Conservation (phyloP, 2,888 invertebrate genomes). For the Philhelius pedissequus region DNA sequence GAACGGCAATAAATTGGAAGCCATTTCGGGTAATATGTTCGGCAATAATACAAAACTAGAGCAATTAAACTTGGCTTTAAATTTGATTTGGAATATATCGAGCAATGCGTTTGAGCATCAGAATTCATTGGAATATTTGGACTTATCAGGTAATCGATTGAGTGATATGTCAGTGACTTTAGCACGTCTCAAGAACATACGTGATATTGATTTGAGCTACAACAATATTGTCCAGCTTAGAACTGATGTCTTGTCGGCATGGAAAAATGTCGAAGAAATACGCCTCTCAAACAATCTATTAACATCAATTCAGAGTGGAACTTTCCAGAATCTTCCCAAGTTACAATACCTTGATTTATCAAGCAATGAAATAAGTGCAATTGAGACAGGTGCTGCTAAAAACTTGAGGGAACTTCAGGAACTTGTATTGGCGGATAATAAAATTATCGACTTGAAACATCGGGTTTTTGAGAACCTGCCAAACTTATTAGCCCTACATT, state of each 20-base stretch:
- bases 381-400: conserved; percentile 86
- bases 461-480: conserved; percentile 88
- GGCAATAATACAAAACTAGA: conserved; percentile 83
- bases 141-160: conserved; percentile 88
- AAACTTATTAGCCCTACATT: conserved; percentile 82
- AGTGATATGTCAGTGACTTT: conserved; percentile 86
- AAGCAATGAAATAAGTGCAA: conserved; percentile 87
- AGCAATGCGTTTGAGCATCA: conserved; percentile 83
- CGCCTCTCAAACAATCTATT: conserved; percentile 88
- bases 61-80: conserved; percentile 86
- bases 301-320: conserved; percentile 84
- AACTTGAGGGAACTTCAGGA: conserved; percentile 85
- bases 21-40: conserved; percentile 85
- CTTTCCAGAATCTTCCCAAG: conserved; percentile 85
- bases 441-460: conserved; percentile 87
- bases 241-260: conserved; percentile 84
- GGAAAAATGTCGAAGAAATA: conserved; percentile 85
- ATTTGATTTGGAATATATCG: conserved; percentile 85
- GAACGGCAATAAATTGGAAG: conserved; percentile 87
- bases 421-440: conserved; percentile 86
- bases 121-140: conserved; percentile 85
- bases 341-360: conserved; percentile 88
- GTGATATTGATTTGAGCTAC: conserved; percentile 87
- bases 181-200: conserved; percentile 84
- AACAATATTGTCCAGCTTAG: conserved; percentile 87